Conservation (phyloP, 2,113 vertebrate genomes). For the Callocephalon fimbriatum region DNA sequence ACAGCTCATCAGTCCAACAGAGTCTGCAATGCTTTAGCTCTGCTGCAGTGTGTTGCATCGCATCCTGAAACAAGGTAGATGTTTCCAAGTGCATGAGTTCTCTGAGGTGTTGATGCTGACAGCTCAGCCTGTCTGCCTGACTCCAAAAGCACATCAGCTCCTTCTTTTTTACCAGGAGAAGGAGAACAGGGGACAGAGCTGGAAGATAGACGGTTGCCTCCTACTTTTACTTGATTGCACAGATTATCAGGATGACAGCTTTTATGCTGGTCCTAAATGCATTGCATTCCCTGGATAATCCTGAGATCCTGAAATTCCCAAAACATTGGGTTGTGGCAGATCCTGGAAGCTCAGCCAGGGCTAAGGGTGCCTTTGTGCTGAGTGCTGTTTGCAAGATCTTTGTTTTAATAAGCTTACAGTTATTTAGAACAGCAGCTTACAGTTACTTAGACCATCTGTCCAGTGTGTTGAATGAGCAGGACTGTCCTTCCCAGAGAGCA, state of each 20-base stretch:
- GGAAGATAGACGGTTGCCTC: neutral
- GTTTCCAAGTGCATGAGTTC: neutral
- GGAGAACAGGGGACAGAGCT: neutral
- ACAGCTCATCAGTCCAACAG: slow-evolving; percentile 98
- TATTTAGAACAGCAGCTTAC: neutral
- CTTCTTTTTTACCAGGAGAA: neutral
- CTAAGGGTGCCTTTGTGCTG: neutral
- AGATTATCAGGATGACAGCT: neutral
- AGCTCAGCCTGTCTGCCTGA: neutral
- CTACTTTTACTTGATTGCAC: neutral
- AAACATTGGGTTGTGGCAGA: neutral
- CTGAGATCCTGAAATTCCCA: neutral
- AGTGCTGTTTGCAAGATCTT: neutral
- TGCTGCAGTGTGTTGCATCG: slow-evolving; percentile 95
- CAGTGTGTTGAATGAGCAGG: neutral
- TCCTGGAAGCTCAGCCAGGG: neutral
- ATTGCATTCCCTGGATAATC: neutral
- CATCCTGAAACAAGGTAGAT: slow-evolving; percentile 95
- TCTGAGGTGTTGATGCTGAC: neutral
- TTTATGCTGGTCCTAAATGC: neutral
- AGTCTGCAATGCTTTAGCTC: slow-evolving; percentile 96
- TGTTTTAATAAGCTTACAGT: neutral
- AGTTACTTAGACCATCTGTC: neutral
- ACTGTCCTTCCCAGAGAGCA: neutral
- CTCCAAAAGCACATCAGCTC: neutral